Percentiles rank a stretch among this genome's conserved stretches.
phyloP scores from a whole-genome alignment of 2,797 vertebrate species.

The Pseudopleuronectes americanus region DNA sequence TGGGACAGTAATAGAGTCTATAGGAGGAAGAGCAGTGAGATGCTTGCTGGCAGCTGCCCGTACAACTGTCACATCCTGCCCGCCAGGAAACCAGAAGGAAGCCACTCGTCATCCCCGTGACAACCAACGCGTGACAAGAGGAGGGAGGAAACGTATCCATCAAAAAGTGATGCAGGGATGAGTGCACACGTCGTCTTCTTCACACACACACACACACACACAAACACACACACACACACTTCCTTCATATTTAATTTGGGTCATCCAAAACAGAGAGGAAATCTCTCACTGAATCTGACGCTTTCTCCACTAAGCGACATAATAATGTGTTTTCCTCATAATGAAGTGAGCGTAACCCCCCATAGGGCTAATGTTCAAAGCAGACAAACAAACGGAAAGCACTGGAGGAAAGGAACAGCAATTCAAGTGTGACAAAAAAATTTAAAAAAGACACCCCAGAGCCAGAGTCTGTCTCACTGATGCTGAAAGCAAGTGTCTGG shows the following conservation, averaged over 20 bases:
- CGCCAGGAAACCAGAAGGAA: slow-evolving; percentile 73
- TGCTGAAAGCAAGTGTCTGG: slow-evolving; percentile 19
- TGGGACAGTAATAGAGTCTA: background rate
- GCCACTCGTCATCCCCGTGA: slow-evolving; percentile 74
- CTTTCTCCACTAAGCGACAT: slow-evolving; percentile 48
- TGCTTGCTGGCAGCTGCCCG: slow-evolving; percentile 55
- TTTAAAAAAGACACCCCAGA: slow-evolving; percentile 30
- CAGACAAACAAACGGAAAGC: slow-evolving; percentile 44
- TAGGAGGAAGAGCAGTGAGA: slow-evolving; percentile 38
- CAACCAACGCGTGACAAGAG: slow-evolving; percentile 64
- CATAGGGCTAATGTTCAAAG: slow-evolving; percentile 50
- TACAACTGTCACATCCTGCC: slow-evolving; percentile 62
- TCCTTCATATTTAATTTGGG: slow-evolving; percentile 69
- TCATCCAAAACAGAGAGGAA: slow-evolving; percentile 68
- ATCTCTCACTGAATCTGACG: slow-evolving; percentile 55
- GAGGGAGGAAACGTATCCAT: slow-evolving; percentile 74
- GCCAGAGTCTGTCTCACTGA: slow-evolving; percentile 36
- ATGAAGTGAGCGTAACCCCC: slow-evolving; percentile 61
- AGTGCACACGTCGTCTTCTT: slow-evolving; percentile 48
- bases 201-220: background rate
- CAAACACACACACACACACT: background rate
- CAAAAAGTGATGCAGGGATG: slow-evolving; percentile 70
- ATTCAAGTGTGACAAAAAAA: slow-evolving; percentile 53
- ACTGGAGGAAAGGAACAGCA: slow-evolving; percentile 34
- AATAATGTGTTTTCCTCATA: slow-evolving; percentile 62